A percentile compares a stretch with the other conserved stretches of the same genome.
Conservation (phyloP, 2,888 invertebrate species). For the Leptopilina syphax region DNA sequence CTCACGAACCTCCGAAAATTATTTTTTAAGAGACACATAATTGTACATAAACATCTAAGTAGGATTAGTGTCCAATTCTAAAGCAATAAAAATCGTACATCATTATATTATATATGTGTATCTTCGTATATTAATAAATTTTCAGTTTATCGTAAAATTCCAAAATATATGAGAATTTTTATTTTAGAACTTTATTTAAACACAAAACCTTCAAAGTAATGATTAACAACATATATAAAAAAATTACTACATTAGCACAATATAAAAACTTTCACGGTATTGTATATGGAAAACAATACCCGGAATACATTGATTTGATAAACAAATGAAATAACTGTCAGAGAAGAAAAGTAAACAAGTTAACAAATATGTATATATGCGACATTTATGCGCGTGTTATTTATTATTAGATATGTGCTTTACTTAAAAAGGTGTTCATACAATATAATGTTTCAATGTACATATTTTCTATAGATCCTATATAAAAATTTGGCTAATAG, state of each 20-base stretch:
- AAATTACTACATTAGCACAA: neutral
- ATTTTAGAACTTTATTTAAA: neutral
- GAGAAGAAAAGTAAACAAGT: conserved; percentile 1
- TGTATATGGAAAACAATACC: conserved; percentile 1
- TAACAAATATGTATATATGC: neutral
- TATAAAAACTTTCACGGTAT: neutral
- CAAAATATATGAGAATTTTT: neutral
- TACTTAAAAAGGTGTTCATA: neutral
- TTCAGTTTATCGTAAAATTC: neutral
- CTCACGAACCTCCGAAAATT: neutral
- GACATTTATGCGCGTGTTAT: neutral
- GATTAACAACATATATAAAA: neutral
- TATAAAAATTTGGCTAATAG: too few species aligned
- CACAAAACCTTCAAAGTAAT: neutral
- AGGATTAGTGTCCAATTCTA: neutral
- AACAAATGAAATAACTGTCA: neutral
- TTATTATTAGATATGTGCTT: neutral
- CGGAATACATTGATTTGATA: conserved; percentile 1
- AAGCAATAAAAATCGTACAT: neutral
- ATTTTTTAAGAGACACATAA: neutral
- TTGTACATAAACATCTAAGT: neutral
- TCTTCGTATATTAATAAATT: too few species aligned
- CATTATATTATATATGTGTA: too few species aligned
- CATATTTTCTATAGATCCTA: too few species aligned
- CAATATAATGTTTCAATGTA: too few species aligned